phyloP scores from a whole-genome alignment of 2,113 vertebrate genomes.

The Petrocephalus zakoni region DNA sequence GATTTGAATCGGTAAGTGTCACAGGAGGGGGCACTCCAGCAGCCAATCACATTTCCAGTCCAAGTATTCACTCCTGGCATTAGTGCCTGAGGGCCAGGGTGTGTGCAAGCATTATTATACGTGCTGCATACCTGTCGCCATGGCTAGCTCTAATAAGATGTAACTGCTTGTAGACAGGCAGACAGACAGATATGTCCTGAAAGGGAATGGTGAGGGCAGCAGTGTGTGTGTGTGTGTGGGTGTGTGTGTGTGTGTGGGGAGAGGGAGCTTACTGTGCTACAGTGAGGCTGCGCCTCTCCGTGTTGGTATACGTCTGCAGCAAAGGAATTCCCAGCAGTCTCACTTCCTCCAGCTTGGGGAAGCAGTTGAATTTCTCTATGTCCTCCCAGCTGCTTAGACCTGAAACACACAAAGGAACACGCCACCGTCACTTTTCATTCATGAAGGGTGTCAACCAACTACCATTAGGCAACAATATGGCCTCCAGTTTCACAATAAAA shows the following conservation, averaged over 20 bases:
- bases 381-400: constrained; percentile 88
- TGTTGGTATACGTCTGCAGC: constrained; percentile 78
- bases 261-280: constrained; percentile 69
- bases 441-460: neutral
- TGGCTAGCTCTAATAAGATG: neutral
- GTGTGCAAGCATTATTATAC: neutral
- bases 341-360: constrained; percentile 88
- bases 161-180: neutral
- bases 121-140: neutral
- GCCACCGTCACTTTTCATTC: neutral
- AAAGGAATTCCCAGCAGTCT: constrained; percentile 85
- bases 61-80: neutral
- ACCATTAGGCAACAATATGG: neutral
- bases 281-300: constrained; percentile 82
- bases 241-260: neutral
- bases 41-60: neutral
- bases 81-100: neutral
- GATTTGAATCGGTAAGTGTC: neutral
- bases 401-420: constrained; percentile 42
- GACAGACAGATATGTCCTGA: neutral
- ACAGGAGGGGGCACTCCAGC: neutral
- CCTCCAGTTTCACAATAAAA: neutral
- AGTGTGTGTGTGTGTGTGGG: neutral
- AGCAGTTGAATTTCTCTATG: constrained; percentile 85
- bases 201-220: neutral